Evolutionary conservation across 1,140 invertebrate species (phyloP).

Genomic region (Chymomyza costata): DNA sequence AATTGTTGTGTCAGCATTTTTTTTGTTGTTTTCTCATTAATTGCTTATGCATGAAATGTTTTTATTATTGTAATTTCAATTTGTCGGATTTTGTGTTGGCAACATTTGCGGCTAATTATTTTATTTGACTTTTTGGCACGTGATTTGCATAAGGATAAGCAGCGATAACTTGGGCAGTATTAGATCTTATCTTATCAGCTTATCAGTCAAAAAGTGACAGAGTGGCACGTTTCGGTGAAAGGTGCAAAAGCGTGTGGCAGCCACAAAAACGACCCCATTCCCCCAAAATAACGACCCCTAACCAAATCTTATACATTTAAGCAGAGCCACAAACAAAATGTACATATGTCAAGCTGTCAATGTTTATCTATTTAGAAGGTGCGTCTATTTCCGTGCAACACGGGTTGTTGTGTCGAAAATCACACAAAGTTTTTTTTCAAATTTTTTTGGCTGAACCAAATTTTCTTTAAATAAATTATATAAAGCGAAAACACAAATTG

Average conservation of each 20-base stretch:
- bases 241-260: too few relatives aligned
- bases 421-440: too few relatives aligned
- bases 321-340: conserved; percentile 28
- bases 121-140: background rate
- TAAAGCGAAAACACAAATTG: too few relatives aligned
- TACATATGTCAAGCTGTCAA: conserved; percentile 71
- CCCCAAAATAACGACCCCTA: too few relatives aligned
- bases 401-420: too few relatives aligned
- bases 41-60: conserved; percentile 14
- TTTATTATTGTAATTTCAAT: conserved; percentile 17
- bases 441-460: too few relatives aligned
- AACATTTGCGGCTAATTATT: conserved; percentile 1
- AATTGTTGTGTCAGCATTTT: background rate
- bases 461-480: too few relatives aligned
- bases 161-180: background rate
- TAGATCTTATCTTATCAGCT: too few relatives aligned
- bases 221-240: too few relatives aligned
- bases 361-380: conserved; percentile 62
- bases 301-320: background rate
- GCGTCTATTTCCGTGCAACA: conserved; percentile 13
- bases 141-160: background rate
- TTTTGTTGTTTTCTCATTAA: conserved; percentile 14
- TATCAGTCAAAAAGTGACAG: too few relatives aligned
- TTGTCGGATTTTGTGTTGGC: conserved; percentile 7
- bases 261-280: too few relatives aligned